Evolutionary conservation across 35 echinoderm and acorn worm species (phyloP), one percentile per base, ranked within the genome.

Genomic region (Strongylocentrotus purpuratus): DNA sequence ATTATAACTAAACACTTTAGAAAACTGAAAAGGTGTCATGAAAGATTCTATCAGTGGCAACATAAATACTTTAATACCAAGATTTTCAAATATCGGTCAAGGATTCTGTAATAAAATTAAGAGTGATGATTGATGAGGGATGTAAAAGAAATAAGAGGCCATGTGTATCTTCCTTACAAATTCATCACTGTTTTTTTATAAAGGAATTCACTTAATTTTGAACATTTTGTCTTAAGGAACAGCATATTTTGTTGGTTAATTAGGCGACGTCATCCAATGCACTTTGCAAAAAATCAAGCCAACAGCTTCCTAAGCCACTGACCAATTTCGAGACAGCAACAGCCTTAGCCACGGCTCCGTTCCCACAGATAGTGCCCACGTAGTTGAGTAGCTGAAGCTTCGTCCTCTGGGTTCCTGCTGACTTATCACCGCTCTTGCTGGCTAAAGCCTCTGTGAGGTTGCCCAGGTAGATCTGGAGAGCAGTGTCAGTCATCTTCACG

Each of bases 341-440:
- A 85, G 61, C 86, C 11, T 35, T 85, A 87, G 95, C 94, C 32
- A 99, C 41, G 8, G 85, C 45, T 31, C 91, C 86, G 41, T 88
- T 96, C 25, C 95, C 92, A 59, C 97, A 97, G 17, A 99, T 88
- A n/a, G 90, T 94, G 4, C 96, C 98, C 46, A 97, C 46, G n/a
- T 99, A 99, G n/a, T 95, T 99, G 71, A 99, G 88, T 46, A 99
- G 31, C 85, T 99, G 98, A 18, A 97, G 85, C 92, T 97, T 97
- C 14, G 87, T 94, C 48, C 98, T 85, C 94, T 99, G 98, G 85
- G 95, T 94, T 9, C 86, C 60, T 7, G 98, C 98, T 7, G 97
- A 88, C 89, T 99, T 99, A 88, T 98, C 98, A 10, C 95, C 94
- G 52, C 97, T 95, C 78, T 99, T 99, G 65, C 52, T 85, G 25